Conservation (phyloP, 2,113 vertebrate species). For the Grus americana region DNA sequence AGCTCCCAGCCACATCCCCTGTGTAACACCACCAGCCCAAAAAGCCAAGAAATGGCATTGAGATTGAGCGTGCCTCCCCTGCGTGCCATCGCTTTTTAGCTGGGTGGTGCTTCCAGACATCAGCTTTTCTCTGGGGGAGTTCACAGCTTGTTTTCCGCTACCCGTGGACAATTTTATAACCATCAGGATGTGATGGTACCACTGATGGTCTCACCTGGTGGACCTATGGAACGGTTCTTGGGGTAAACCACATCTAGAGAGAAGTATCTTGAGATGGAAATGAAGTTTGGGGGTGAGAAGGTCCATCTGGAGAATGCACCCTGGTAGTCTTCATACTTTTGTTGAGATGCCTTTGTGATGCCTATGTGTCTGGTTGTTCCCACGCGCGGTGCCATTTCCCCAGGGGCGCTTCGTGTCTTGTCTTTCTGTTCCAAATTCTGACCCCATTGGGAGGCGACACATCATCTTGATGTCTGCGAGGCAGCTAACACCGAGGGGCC, state of each 20-base stretch:
- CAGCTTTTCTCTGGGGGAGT: background rate
- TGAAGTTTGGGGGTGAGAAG: background rate
- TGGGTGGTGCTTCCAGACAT: background rate
- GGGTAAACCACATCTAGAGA: background rate
- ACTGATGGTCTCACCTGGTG: background rate
- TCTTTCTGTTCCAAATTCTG: background rate
- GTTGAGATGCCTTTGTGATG: background rate
- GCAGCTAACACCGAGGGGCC: background rate
- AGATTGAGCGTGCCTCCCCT: rapidly evolving
- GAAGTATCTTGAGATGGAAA: background rate
- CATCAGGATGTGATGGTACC: background rate
- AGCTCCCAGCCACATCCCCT: background rate
- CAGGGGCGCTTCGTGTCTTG: rapidly evolving
- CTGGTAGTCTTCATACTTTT: background rate
- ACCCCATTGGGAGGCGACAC: background rate
- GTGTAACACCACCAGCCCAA: rapidly evolving
- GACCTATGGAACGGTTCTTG: background rate
- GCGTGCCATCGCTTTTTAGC: background rate
- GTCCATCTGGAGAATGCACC: background rate
- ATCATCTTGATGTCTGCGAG: background rate
- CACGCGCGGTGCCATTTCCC: background rate
- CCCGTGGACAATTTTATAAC: background rate
- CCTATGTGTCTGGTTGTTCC: background rate
- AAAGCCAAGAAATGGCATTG: background rate
- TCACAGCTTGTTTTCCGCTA: background rate